Evolutionary conservation across 2,797 vertebrate species (phyloP), one percentile per base, ranked within the genome.

Genomic region (Anabas testudineus): DNA sequence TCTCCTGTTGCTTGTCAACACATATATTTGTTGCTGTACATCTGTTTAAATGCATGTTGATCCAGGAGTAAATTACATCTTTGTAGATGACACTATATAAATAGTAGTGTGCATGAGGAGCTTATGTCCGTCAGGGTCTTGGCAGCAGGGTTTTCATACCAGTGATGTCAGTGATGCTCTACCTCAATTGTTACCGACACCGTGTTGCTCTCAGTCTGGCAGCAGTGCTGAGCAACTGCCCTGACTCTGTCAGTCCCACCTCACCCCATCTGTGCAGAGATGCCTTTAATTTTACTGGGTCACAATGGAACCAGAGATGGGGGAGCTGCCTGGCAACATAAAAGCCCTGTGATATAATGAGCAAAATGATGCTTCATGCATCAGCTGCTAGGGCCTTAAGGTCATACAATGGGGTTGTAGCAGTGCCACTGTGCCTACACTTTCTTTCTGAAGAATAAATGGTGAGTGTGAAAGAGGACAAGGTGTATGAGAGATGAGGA

Each of bases 151-250:
- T 39, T 42, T 37, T 45, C 18, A 21, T 56, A 32, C 45, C 66
- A 57, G 62, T 62, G 70, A 83, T 82, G 77, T 45, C 63, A 64
- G 52, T 3, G 52, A 67, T 56, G 32, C 64, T 49, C 61, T 54
- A 60, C 48, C 69, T 60, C 54, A 18, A 76, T 55, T 75, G 77
- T 81, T 69, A 64, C 69, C 83, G 85, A 84, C 81, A 79, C 53
- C 12, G 2, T 10, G 47, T 46, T 45, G 64, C 8, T 53, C 59
- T 75, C 34, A 9, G 53, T 32, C 28, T 80, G 81, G 82, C 76
- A 87, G 78, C 58, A 34, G 53, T 7, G 56, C 57, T 65, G 66
- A 78, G 75, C 9, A 7, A 47, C 68, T 26, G 66, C 21, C 43
- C 21, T 5, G 34, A 16, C 73, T 51, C 61, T 4, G 45, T 42